phyloP scores from a whole-genome alignment of 2,113 vertebrate genomes.

The Canis aureus region DNA sequence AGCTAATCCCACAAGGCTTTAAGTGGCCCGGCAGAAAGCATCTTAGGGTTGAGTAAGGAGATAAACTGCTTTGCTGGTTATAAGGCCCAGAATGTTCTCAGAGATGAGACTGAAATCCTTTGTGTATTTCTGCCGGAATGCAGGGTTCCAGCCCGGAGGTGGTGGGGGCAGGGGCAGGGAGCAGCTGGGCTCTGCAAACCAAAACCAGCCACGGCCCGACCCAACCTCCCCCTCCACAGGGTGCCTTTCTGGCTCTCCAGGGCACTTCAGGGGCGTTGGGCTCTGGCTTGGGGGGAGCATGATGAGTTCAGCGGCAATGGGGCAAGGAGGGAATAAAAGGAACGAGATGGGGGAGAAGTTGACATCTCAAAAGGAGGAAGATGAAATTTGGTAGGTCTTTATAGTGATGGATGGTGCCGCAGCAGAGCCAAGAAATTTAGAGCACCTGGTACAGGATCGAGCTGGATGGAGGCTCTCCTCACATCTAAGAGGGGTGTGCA shows the following conservation, averaged over 20 bases:
- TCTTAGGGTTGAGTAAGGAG: slow-evolving; percentile 23
- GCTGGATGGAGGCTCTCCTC: not conserved
- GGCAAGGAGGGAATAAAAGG: not conserved
- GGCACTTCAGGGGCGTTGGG: not conserved
- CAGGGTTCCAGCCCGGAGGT: not conserved
- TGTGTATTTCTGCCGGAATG: slow-evolving; percentile 52
- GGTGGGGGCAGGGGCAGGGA: not conserved
- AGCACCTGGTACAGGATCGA: fast-evolving
- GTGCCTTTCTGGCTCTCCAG: fast-evolving
- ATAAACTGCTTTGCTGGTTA: slow-evolving; percentile 55
- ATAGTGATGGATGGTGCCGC: not conserved
- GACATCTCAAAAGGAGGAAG: not conserved
- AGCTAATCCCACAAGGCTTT: slow-evolving; percentile 36
- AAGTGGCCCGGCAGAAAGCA: not conserved
- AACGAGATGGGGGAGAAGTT: not conserved
- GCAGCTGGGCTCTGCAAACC: fast-evolving
- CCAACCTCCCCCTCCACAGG: not conserved
- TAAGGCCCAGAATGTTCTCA: not conserved
- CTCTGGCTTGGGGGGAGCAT: not conserved
- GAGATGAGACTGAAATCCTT: slow-evolving; percentile 50
- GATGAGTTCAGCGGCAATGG: not conserved
- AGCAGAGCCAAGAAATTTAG: not conserved
- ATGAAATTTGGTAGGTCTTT: not conserved
- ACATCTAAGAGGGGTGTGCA: not conserved
- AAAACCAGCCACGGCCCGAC: not conserved